Conservation (phyloP, 2,888 invertebrate species). For the Siphlonurus alternatus region DNA sequence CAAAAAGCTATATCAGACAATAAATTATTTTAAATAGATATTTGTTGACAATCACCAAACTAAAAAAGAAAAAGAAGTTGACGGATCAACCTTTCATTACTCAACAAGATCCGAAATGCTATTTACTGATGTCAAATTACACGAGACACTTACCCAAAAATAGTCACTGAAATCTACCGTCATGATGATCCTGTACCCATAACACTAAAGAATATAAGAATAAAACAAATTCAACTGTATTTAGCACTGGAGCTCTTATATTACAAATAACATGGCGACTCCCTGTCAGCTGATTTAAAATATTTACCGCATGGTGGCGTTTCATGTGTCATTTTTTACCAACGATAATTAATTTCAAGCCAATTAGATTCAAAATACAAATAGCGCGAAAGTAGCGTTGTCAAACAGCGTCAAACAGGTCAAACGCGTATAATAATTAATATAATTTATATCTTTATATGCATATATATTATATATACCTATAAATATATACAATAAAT, state of each 20-base stretch:
- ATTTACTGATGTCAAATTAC: too few relatives aligned
- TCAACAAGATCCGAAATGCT: too few relatives aligned
- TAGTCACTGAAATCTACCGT: constrained; percentile 40
- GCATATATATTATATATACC: not conserved
- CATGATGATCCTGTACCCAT: constrained; percentile 24
- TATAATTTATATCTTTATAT: not conserved
- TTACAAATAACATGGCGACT: not conserved
- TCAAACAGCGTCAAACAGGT: too few relatives aligned
- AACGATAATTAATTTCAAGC: too few relatives aligned
- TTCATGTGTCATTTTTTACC: not conserved
- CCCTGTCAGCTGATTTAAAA: not conserved
- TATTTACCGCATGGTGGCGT: not conserved
- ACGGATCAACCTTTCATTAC: too few relatives aligned
- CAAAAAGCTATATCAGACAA: too few relatives aligned
- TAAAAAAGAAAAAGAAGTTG: too few relatives aligned
- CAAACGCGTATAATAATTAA: too few relatives aligned
- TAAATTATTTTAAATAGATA: too few relatives aligned
- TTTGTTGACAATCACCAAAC: too few relatives aligned
- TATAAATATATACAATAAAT: not conserved
- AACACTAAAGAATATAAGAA: constrained; percentile 10
- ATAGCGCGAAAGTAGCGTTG: too few relatives aligned
- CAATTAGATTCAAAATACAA: too few relatives aligned
- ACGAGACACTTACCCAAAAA: constrained; percentile 39
- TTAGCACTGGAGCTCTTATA: not conserved
- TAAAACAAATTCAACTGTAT: not conserved